A percentile compares a stretch with the other conserved stretches of the same genome.
Conservation (phyloP, 2,113 vertebrate genomes). For the Antigone vipio region DNA sequence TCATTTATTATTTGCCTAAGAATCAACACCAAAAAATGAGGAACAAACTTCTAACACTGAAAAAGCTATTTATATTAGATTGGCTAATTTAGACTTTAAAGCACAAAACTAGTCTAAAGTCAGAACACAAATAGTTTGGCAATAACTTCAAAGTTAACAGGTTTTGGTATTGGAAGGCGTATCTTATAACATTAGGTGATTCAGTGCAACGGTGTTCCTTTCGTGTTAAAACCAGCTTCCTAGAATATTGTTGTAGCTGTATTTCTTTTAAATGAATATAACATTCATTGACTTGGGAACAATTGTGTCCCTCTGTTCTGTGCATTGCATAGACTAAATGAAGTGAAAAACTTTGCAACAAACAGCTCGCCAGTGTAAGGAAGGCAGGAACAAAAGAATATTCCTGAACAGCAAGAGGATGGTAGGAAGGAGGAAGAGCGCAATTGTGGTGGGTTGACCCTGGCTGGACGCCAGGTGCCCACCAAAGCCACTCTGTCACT, state of each 20-base stretch:
- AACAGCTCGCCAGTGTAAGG: neutral
- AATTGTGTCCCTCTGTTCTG: neutral
- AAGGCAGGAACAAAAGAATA: neutral
- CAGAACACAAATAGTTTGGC: neutral
- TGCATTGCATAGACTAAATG: neutral
- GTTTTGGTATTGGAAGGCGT: neutral
- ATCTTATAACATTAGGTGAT: neutral
- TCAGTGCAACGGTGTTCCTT: neutral
- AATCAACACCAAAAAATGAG: neutral
- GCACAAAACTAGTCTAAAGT: neutral
- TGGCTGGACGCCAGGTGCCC: too few relatives aligned
- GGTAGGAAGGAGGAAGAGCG: neutral
- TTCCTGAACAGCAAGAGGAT: neutral
- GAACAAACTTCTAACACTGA: neutral
- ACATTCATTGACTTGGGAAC: fast-evolving
- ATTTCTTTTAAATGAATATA: neutral
- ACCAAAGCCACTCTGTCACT: too few relatives aligned
- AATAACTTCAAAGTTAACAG: neutral
- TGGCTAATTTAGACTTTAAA: neutral
- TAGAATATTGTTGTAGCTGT: neutral
- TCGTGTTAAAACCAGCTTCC: neutral
- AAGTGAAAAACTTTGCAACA: neutral
- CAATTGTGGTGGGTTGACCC: too few relatives aligned
- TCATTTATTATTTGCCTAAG: neutral
- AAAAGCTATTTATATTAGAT: neutral